Evolutionary conservation across 2,797 vertebrate species (phyloP), one percentile per base, ranked within the genome.

Genomic region (Erethizon dorsatum): DNA sequence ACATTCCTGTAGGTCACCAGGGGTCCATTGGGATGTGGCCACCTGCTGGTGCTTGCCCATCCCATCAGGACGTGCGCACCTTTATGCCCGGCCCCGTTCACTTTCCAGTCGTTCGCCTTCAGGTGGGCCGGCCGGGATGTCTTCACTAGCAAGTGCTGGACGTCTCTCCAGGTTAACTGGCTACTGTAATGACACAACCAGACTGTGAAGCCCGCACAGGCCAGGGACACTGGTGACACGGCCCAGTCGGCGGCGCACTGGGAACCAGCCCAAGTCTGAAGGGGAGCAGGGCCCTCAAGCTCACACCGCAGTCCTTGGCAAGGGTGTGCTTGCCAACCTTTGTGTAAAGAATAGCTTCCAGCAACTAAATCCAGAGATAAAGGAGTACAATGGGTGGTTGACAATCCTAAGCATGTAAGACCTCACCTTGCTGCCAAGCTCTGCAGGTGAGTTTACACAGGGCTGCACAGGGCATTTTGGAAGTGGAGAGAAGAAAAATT

Each of bases 111-210:
- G 0, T 94, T 97, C 0, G 99, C 99, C 92, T 98, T 98, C 89
- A 99, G 98, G 86, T 99, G 99, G 0, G 98, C 98, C 0, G 99
- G 99, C 91, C 99, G 97, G 0, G 98, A 99, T 0, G 99, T 99
- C 98, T 99, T 99, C 82, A 99, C 99, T 59, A 99, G 97, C 88
- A 99, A 96, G 84, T 99, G 99, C 79, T 99, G 99, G 28, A 99
- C 98, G 0, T 99, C 99, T 69, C 99, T 98, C 99, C 99, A 99
- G 92, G 99, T 99, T 69, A 99, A 97, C 91, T 98, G 97, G 91
- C 97, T 98, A 97, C 99, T 99, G 98, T 90, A 98, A 97, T 0
- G 54, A 96, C 83, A 95, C 24, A 92, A 86, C 4, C 83, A 97
- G 31, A 47, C 6, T 0, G 5, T 59, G 26, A 63, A 22, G 69